Conservation (phyloP, 2,797 vertebrate genomes). For the Characodon lateralis region DNA sequence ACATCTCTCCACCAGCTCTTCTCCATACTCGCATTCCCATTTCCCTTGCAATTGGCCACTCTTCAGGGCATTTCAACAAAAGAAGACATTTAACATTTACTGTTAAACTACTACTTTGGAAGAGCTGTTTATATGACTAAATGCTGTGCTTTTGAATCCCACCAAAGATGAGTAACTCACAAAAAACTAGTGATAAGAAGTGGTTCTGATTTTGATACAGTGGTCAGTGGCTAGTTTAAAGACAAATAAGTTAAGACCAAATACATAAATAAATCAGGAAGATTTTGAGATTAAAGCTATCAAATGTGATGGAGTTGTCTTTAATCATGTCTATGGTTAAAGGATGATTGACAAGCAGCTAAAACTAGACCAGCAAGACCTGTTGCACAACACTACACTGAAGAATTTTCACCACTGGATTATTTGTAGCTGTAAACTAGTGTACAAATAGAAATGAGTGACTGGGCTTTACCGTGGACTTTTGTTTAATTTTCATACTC, state of each 20-base stretch:
- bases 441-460: background rate
- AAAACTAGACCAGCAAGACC: too few relatives aligned
- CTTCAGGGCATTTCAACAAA: constrained; percentile 41
- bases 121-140: background rate
- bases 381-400: background rate
- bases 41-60: constrained; percentile 41
- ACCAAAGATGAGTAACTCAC: background rate
- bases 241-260: too few relatives aligned
- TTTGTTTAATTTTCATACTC: background rate
- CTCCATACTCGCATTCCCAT: constrained; percentile 26
- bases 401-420: background rate
- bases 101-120: background rate
- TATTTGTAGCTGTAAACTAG: background rate
- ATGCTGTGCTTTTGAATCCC: constrained; percentile 1
- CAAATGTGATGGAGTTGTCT: background rate
- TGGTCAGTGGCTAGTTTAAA: background rate
- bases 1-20: constrained; percentile 35
- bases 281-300: background rate
- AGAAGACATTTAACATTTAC: constrained; percentile 24
- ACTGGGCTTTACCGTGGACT: background rate
- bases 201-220: background rate
- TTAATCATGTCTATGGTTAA: background rate
- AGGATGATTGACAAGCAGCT: background rate
- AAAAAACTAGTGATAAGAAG: background rate
- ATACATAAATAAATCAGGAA: background rate